phyloP scores from a whole-genome alignment of 2,888 invertebrate genomes.

The Geophilus truncorum region DNA sequence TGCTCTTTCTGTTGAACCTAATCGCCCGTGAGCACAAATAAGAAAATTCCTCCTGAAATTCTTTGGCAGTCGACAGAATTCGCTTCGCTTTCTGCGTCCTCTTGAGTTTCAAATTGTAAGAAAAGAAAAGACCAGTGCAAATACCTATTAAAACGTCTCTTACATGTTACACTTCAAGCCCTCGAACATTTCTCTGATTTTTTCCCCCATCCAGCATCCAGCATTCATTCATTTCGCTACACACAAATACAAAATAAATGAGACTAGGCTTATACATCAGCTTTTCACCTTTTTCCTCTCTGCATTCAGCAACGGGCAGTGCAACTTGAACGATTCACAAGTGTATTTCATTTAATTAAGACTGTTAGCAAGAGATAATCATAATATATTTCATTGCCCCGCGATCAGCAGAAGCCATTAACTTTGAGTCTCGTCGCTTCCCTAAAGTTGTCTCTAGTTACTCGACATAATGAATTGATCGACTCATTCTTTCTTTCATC shows the following conservation, averaged over 20 bases:
- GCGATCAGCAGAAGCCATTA: not conserved
- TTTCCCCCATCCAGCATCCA: too few species aligned
- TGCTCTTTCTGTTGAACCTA: constrained; percentile 25
- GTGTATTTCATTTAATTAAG: constrained; percentile 11
- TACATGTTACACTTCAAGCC: not conserved
- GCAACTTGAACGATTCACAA: not conserved
- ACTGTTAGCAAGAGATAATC: not conserved
- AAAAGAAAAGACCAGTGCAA: constrained; percentile 10
- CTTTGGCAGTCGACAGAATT: constrained; percentile 25
- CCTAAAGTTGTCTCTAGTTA: not conserved
- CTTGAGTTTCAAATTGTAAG: not conserved
- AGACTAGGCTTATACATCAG: too few species aligned
- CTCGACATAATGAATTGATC: not conserved
- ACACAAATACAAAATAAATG: too few species aligned
- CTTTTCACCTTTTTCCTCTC: too few species aligned
- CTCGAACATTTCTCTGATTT: too few species aligned
- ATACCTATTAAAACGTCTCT: constrained; percentile 3
- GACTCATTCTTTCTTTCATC: constrained; percentile 15
- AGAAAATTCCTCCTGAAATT: constrained; percentile 25
- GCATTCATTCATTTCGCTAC: too few species aligned
- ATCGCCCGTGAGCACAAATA: constrained; percentile 27
- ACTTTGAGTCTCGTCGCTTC: not conserved
- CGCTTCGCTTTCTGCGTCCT: constrained; percentile 18
- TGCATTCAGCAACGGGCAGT: not conserved
- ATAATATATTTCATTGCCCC: constrained; percentile 8